Percentiles rank a stretch among this genome's conserved stretches.
Conservation (phyloP, 2,113 vertebrate species). For the Saccopteryx leptura region DNA sequence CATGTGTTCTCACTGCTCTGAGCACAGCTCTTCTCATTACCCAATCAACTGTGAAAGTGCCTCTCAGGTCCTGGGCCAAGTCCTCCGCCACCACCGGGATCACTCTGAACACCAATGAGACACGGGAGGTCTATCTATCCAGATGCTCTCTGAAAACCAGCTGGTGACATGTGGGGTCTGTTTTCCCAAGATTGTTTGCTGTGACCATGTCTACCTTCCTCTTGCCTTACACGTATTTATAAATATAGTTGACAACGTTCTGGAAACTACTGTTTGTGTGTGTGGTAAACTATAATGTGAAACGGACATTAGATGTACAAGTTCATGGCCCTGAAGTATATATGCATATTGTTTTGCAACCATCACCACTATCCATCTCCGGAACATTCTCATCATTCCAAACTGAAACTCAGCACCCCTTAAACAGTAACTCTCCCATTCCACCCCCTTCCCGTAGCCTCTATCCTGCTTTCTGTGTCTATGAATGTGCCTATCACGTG, state of each 20-base stretch:
- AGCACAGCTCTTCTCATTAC: conserved; percentile 58
- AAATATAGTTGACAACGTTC: neutral
- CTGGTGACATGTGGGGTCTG: neutral
- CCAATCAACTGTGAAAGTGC: conserved; percentile 60
- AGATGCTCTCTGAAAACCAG: neutral
- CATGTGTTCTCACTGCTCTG: conserved; percentile 70
- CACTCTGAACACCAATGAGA: neutral
- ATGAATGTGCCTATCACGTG: neutral
- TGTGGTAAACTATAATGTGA: neutral
- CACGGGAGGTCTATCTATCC: neutral
- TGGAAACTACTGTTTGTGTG: neutral
- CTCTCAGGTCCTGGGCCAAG: neutral
- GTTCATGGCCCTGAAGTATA: neutral
- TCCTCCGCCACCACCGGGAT: neutral
- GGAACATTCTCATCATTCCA: neutral
- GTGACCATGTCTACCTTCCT: neutral
- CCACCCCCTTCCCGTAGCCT: too few species aligned
- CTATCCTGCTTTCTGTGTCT: neutral
- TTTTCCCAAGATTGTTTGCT: neutral
- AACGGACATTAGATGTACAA: neutral
- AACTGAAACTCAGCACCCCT: neutral
- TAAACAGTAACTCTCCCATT: neutral
- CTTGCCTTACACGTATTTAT: neutral
- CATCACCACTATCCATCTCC: neutral
- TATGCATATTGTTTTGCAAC: neutral